These are phyloP conservation scores for Rambutsinella grinnellia DNA, from an alignment of 2,888 invertebrate genomes.

Conservation along the genomic window DNA sequence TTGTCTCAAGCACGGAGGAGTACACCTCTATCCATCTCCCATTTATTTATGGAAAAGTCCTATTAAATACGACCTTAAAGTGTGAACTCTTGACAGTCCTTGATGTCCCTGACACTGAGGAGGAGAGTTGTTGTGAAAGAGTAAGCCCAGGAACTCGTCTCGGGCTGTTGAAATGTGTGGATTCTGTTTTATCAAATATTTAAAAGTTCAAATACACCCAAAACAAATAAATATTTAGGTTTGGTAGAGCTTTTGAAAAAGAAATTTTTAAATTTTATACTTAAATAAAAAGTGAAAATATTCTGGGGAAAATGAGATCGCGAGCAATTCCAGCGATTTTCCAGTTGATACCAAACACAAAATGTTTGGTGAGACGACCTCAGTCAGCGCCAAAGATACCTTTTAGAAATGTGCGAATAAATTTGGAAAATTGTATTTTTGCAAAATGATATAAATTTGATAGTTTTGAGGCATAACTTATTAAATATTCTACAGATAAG, in stretches of 20 bases:
- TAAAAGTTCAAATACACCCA: slow-evolving; percentile 1
- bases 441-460: no score
- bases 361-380: slow-evolving; percentile 41
- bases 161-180: no score
- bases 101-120: slow-evolving; percentile 55
- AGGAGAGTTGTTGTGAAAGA: slow-evolving; percentile 36
- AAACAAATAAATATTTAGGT: no score
- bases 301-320: slow-evolving; percentile 36
- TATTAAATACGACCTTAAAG: slow-evolving; percentile 43
- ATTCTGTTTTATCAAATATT: not conserved
- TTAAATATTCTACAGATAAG: no score
- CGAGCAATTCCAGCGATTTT: slow-evolving; percentile 31
- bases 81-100: slow-evolving; percentile 54
- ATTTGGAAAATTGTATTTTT: no score
- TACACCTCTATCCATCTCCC: no score
- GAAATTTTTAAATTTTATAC: no score
- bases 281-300: not conserved
- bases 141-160: no score
- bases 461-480: no score
- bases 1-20: no score
- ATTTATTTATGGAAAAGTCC: slow-evolving; percentile 12
- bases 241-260: no score
- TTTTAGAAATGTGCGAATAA: slow-evolving; percentile 42
- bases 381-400: slow-evolving; percentile 22
- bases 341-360: slow-evolving; percentile 44